Conservation (phyloP, 1,140 invertebrate species). For the Melanaphis sacchari region DNA sequence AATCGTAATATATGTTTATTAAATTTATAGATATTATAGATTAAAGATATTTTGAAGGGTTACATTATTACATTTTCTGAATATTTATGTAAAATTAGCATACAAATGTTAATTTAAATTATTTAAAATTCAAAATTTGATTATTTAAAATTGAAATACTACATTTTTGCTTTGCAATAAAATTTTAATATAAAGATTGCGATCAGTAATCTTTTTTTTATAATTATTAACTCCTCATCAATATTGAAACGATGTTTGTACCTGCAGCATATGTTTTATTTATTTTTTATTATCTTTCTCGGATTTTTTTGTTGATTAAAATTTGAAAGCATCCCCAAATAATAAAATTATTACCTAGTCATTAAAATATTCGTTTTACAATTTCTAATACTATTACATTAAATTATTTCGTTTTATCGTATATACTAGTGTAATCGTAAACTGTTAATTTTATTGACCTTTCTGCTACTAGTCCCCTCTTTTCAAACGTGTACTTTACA, state of each 20-base stretch:
- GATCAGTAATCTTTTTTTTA: not conserved
- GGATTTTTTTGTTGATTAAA: not conserved
- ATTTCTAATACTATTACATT: constrained; percentile 25
- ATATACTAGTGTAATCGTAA: constrained; percentile 30
- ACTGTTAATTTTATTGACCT: constrained; percentile 30
- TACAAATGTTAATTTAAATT: not conserved
- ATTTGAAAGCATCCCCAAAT: constrained; percentile 32
- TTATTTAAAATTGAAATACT: not conserved
- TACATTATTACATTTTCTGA: not conserved
- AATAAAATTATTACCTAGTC: constrained; percentile 37
- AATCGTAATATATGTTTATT: not conserved
- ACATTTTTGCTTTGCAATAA: not conserved
- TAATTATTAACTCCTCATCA: not conserved
- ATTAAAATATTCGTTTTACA: constrained; percentile 27
- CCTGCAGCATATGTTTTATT: not conserved
- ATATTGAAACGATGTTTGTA: not conserved
- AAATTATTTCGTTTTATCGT: not conserved
- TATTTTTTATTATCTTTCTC: constrained; percentile 26
- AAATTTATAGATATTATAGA: not conserved
- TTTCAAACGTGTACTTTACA: not conserved
- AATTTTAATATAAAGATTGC: not conserved
- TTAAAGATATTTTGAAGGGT: not conserved
- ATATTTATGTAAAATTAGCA: not conserved
- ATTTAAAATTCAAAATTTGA: constrained; percentile 17
- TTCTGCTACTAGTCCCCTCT: not conserved